These are phyloP conservation scores for Rhogogaster chlorosoma DNA, from an alignment of 2,888 invertebrate species.

Conservation along the genomic window DNA sequence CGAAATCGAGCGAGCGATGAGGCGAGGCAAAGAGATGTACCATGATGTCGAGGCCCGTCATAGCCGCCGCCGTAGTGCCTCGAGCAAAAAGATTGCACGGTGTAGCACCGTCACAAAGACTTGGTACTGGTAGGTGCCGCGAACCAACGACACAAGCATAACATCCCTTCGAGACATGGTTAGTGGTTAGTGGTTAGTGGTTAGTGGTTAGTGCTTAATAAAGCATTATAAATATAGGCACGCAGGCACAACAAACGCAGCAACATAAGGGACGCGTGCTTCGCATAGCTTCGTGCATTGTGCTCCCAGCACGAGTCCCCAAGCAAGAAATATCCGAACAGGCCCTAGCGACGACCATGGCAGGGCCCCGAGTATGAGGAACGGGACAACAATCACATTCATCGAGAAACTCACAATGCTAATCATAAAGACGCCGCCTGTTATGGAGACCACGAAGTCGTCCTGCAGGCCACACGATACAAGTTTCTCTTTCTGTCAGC, in stretches of 20 bases:
- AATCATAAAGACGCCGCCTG: conserved; percentile 77
- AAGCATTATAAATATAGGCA: conserved; percentile 76
- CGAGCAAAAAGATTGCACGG: conserved; percentile 44
- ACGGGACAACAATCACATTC: conserved; percentile 77
- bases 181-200: conserved; percentile 45
- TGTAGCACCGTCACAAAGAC: conserved; percentile 30
- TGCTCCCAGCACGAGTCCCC: conserved; percentile 72
- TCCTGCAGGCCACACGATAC: conserved; percentile 21
- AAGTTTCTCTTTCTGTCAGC: conserved; percentile 50
- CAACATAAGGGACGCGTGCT: conserved; percentile 75
- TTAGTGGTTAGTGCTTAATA: conserved; percentile 71
- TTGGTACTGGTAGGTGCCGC: conserved; percentile 33
- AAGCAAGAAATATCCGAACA: conserved; percentile 49
- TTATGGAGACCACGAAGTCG: conserved; percentile 66
- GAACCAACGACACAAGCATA: conserved; percentile 44
- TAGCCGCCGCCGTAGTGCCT: conserved; percentile 1
- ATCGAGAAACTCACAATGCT: conserved; percentile 76
- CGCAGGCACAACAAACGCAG: conserved; percentile 67
- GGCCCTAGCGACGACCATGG: conserved; percentile 60
- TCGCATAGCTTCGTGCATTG: conserved; percentile 75
- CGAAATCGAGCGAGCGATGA: conserved; percentile 61
- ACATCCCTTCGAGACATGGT: conserved; percentile 49
- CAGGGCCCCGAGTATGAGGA: conserved; percentile 55
- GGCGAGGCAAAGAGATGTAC: conserved; percentile 41
- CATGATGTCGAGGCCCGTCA: conserved; percentile 39